phyloP scores from a whole-genome alignment of 92 coral and sea anemone species.

The Blastomussa wellsi region DNA sequence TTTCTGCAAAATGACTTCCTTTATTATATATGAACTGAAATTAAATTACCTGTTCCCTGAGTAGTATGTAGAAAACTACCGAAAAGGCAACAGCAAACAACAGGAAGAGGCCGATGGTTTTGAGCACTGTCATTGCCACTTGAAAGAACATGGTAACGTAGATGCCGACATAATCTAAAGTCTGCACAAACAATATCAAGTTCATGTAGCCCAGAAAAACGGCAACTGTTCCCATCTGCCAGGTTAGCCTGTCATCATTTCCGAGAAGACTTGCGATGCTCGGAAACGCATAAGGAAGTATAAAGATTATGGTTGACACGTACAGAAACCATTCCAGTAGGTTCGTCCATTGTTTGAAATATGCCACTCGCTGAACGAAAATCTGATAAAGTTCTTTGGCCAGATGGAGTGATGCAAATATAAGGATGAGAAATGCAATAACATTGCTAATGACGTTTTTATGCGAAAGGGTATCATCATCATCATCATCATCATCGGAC shows the following conservation, averaged over 20 bases:
- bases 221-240: slow-evolving; percentile 78
- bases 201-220: slow-evolving; percentile 79
- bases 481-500: slow-evolving; percentile 14
- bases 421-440: slow-evolving; percentile 44
- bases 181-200: slow-evolving; percentile 69
- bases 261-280: not conserved
- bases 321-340: slow-evolving; percentile 64
- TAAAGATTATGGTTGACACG: slow-evolving; percentile 55
- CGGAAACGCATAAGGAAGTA: slow-evolving; percentile 47
- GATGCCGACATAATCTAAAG: slow-evolving; percentile 69
- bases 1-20: no score
- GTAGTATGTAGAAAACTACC: slow-evolving; percentile 77
- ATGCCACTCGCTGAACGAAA: slow-evolving; percentile 47
- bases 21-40: no score
- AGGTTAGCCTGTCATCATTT: slow-evolving; percentile 40
- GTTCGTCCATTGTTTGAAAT: slow-evolving; percentile 63
- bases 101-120: slow-evolving; percentile 58
- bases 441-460: slow-evolving; percentile 18
- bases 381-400: slow-evolving; percentile 71
- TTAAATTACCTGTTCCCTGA: slow-evolving; percentile 74
- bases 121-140: slow-evolving; percentile 71
- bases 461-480: slow-evolving; percentile 19
- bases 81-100: slow-evolving; percentile 81
- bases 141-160: slow-evolving; percentile 92
- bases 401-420: slow-evolving; percentile 58